These are phyloP conservation scores for Aegotheles bennettii DNA, from an alignment of 2,113 vertebrate species.

Conservation along the genomic window DNA sequence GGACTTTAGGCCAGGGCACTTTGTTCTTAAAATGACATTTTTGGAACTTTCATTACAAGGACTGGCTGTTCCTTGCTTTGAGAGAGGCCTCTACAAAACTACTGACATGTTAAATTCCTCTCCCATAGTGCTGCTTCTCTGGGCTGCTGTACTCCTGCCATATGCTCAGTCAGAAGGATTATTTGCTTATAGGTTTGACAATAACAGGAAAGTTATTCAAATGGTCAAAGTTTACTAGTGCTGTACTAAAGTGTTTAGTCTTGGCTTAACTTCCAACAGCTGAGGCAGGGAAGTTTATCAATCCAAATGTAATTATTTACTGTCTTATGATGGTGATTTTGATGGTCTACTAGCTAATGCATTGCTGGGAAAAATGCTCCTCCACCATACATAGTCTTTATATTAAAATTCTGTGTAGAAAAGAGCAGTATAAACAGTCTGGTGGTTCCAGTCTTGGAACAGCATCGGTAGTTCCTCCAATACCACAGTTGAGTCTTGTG, in stretches of 20 bases:
- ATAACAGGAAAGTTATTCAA: slow-evolving; percentile 48
- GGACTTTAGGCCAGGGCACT: slow-evolving; percentile 17
- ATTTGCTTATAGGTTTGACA: slow-evolving; percentile 42
- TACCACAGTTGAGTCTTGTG: not conserved
- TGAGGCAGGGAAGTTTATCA: slow-evolving; percentile 56
- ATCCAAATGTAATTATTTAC: slow-evolving; percentile 56
- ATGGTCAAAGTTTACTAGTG: slow-evolving; percentile 30
- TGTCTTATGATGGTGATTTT: not conserved
- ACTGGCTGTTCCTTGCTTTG: slow-evolving; percentile 29
- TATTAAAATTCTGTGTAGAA: not conserved
- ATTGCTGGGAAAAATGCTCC: not conserved
- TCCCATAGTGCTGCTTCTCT: not conserved
- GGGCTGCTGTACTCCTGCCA: not conserved
- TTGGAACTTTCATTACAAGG: not conserved
- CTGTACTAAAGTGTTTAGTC: slow-evolving; percentile 46
- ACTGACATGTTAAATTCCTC: not conserved
- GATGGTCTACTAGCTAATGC: not conserved
- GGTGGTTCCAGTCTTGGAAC: not conserved
- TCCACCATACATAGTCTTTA: not conserved
- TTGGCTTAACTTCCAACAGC: slow-evolving; percentile 28
- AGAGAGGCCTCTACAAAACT: not conserved
- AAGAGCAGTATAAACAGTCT: not conserved
- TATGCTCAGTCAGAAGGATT: not conserved
- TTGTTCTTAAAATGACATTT: slow-evolving; percentile 36
- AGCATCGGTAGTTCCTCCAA: not conserved